Evolutionary conservation across 1,140 invertebrate genomes (phyloP), one percentile per base, ranked within the genome.

Genomic region (Caenorhabditis remanei): DNA sequence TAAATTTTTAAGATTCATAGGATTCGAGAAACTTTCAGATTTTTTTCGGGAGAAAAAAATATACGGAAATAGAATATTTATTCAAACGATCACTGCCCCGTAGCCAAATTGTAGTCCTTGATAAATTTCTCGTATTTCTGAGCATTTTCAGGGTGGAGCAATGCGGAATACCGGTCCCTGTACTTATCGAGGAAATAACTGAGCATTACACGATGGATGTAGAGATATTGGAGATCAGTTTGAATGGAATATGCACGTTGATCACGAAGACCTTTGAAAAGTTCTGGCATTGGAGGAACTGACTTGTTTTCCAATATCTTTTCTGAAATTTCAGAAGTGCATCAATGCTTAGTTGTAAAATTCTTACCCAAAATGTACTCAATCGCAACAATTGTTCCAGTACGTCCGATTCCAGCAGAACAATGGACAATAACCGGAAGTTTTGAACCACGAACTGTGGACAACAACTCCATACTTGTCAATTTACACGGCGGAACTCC

Each of bases 391-490:
- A 61, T 43, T 5, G 82, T 87, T 21, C 97, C 97, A 94, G 98
- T 98, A 90, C 97, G 94, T 71, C 98, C 97, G 90, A 99, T 98
- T 16, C 97, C 98, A 84, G 97, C 97, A 92, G 96, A 97, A 93
- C 97, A 98, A 93, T 98, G 97, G 50, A 98, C 96, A 67, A 98
- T 95, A 91, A 99, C 97, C 7, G 97, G 97, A 41, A 97, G 97
- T 40, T 97, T 55, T 6, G 55, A 79, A n/a, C 71, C 75, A 8
- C 79, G 50, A 19, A 63, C 50, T 5, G 50, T 21, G 3, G 86
- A 48, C 43, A 63, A 21, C 11, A 71, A 32, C 63, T 65, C 58
- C 24, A 63, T 9, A 50, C 40, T 58, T 16, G 58, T 85, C 16
- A 85, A 61, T 19, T 83, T 63, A 21, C 82, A 83, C 0, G 82